Conservation (phyloP, 2,888 invertebrate species). For the Thalpophila matura region DNA sequence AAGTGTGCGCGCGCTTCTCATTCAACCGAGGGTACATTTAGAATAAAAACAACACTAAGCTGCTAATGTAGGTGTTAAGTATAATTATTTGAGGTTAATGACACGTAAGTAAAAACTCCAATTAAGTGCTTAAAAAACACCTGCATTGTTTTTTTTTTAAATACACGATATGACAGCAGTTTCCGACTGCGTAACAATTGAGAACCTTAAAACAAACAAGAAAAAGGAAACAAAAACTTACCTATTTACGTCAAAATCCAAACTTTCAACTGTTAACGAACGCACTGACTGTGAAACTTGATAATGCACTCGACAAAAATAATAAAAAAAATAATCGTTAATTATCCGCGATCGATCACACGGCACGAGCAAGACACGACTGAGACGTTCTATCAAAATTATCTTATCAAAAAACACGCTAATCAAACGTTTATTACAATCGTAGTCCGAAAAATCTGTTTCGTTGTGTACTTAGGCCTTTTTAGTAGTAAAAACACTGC, state of each 20-base stretch:
- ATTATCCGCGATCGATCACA: conserved; percentile 78
- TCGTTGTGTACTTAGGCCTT: conserved; percentile 74
- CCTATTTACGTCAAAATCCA: conserved; percentile 84
- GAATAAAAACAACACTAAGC: conserved; percentile 23
- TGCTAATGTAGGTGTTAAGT: conserved; percentile 2
- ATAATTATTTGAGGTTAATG: conserved; percentile 27
- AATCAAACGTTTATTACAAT: conserved; percentile 62
- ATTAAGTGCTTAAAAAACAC: conserved; percentile 14
- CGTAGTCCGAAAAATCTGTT: conserved; percentile 55
- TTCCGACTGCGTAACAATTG: neutral
- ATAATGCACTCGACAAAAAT: conserved; percentile 71
- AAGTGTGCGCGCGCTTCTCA: neutral
- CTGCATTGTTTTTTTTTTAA: conserved; percentile 11
- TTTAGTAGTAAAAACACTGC: conserved; percentile 59
- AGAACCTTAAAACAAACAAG: neutral
- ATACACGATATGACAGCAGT: conserved; percentile 12
- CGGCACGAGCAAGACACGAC: conserved; percentile 80
- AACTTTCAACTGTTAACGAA: conserved; percentile 72
- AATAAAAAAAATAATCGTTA: conserved; percentile 58
- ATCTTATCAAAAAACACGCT: conserved; percentile 77
- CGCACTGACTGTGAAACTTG: conserved; percentile 74
- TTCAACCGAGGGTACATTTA: conserved; percentile 47
- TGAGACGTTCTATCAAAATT: conserved; percentile 62
- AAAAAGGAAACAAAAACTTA: conserved; percentile 69
- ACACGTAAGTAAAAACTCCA: conserved; percentile 27